Evolutionary conservation across 64 coral and sea anemone genomes (phyloP), one percentile per base, ranked within the genome.

Genomic region (Pocillopora verrucosa): DNA sequence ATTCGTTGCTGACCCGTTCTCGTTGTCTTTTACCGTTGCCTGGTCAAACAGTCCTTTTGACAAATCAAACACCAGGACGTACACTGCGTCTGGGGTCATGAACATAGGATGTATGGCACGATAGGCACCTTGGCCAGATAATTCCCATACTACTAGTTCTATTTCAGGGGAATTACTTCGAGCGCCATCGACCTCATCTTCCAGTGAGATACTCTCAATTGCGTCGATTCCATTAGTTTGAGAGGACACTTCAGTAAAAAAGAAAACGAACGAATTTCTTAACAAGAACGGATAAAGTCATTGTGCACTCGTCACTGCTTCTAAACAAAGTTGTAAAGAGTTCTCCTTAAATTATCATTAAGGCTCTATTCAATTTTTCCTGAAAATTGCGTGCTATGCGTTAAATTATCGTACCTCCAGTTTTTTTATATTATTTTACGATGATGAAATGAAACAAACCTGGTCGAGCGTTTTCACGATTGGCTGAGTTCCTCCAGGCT

Each of bases 31-130:
- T 36, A 5, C 74, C 16, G 34, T n/a, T 57, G 37, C 63, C 45
- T 25, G 26, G 0, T 68, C 64, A 14, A 25, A 65, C 37, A 72
- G 16, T 26, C 56, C 4, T 36, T 85, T 72, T 56, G 82, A 85
- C 19, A 72, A 36, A 85, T 85, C 82, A 85, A 85, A 85, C 10
- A 22, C 64, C 82, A 85, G 56, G 9, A 85, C 10, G 82, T 85
- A 85, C 37, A 85, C 34, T 57, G 82, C 82, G 11, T 85, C 82
- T 22, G 82, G 62, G 22, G 38, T 45, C 82, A 85, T 85, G 82
- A 72, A 85, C 10, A 85, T 85, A 3, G 82, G 82, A 85, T 85
- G 82, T 41, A 85, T 25, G 0, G 82, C 82, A 12, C 65, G 63
- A 38, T 85, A 65, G 25, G 70, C 38, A 1, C 19, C 65, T 72